Conservation (phyloP, 2,797 vertebrate genomes). For the Balearica regulorum region DNA sequence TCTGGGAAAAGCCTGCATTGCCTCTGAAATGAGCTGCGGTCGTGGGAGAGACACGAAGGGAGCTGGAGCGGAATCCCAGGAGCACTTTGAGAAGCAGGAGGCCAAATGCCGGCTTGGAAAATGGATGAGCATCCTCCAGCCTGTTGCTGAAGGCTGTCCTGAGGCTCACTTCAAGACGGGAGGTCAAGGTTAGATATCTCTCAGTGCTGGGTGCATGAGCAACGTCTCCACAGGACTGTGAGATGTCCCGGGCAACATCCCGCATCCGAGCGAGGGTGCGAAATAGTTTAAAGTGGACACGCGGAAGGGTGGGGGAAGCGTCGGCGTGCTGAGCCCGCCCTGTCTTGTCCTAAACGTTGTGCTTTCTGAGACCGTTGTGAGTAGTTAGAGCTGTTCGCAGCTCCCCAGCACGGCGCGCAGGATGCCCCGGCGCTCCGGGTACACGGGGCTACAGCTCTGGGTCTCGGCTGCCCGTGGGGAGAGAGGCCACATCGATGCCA, state of each 20-base stretch:
- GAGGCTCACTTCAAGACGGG: too few relatives aligned
- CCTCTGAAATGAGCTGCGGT: neutral
- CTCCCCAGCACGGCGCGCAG: rapidly evolving
- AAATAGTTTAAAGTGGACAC: neutral
- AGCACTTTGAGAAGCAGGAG: neutral
- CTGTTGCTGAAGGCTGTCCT: neutral
- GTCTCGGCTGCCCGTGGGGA: rapidly evolving
- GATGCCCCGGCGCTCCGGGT: rapidly evolving
- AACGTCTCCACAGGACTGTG: neutral
- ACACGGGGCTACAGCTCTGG: neutral
- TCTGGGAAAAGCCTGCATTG: neutral
- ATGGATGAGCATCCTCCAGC: neutral
- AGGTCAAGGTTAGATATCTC: too few relatives aligned
- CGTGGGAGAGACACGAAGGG: neutral
- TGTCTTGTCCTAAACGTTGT: rapidly evolving
- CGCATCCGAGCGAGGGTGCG: neutral
- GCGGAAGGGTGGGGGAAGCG: rapidly evolving
- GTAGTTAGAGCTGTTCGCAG: rapidly evolving
- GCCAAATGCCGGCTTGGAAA: neutral
- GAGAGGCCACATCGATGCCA: rapidly evolving
- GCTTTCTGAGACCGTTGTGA: rapidly evolving
- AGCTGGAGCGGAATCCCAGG: neutral
- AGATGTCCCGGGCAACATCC: neutral
- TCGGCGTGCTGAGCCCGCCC: rapidly evolving
- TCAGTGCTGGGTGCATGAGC: rapidly evolving